phyloP scores from a whole-genome alignment of 1,140 invertebrate species.

The Neodiprion fabricii region DNA sequence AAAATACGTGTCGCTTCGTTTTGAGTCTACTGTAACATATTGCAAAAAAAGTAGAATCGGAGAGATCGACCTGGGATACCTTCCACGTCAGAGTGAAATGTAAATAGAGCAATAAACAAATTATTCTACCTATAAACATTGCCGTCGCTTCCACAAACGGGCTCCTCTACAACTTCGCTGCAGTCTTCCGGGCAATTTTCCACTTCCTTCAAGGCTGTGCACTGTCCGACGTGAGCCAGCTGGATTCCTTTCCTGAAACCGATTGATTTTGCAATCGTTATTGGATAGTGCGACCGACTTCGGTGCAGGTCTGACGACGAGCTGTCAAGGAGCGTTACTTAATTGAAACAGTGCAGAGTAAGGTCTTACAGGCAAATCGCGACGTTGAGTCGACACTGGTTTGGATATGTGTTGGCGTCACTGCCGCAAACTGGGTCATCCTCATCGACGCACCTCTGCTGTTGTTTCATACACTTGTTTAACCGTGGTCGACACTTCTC shows the following conservation, averaged over 20 bases:
- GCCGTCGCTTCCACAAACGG: slow-evolving; percentile 89
- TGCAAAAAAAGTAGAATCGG: too few species aligned
- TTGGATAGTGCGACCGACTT: background rate
- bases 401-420: slow-evolving; percentile 82
- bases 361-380: slow-evolving; percentile 81
- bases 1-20: too few species aligned
- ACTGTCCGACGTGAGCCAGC: slow-evolving; percentile 85
- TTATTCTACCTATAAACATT: slow-evolving; percentile 81
- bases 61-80: too few species aligned
- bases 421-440: slow-evolving; percentile 83
- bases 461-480: slow-evolving; percentile 75
- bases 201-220: slow-evolving; percentile 75
- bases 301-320: background rate
- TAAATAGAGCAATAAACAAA: background rate
- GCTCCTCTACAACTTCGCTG: slow-evolving; percentile 72
- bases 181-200: slow-evolving; percentile 77
- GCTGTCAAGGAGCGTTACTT: too few species aligned
- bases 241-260: slow-evolving; percentile 79
- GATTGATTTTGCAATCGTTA: slow-evolving; percentile 7
- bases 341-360: background rate
- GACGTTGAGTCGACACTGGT: slow-evolving; percentile 80
- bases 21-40: too few species aligned
- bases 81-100: too few species aligned
- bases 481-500: slow-evolving; percentile 77
- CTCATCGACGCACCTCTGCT: slow-evolving; percentile 66